Percentiles rank a stretch among this genome's conserved stretches.
Conservation (phyloP, 2,797 vertebrate species). For the Leuciscus waleckii region DNA sequence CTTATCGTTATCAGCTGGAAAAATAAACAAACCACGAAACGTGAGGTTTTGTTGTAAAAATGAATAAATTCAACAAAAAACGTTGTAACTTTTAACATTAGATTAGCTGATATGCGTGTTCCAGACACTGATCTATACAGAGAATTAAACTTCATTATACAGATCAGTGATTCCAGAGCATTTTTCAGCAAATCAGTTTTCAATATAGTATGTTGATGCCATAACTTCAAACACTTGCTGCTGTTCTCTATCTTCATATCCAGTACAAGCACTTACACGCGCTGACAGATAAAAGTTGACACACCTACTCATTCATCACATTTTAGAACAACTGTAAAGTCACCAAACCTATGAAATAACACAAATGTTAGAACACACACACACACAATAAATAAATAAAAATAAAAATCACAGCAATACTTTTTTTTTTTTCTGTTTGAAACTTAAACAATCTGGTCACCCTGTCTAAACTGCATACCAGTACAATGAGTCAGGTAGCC, state of each 20-base stretch:
- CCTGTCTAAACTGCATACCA: conserved; percentile 35
- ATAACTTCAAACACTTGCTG: conserved; percentile 15
- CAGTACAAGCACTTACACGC: neutral
- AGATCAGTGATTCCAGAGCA: neutral
- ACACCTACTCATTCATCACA: conserved; percentile 22
- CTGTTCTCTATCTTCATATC: neutral
- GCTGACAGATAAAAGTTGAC: conserved; percentile 12
- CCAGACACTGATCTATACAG: no score
- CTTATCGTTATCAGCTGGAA: neutral
- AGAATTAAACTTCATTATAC: no score
- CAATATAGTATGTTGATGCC: neutral
- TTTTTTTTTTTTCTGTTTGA: neutral
- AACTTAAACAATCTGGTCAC: conserved; percentile 20
- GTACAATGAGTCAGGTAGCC: conserved; percentile 38
- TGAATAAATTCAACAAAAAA: neutral
- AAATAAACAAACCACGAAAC: neutral
- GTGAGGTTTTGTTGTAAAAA: neutral
- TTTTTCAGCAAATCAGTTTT: neutral
- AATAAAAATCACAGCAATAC: neutral
- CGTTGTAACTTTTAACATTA: neutral
- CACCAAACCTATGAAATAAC: neutral
- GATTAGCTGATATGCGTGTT: neutral
- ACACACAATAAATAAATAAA: neutral
- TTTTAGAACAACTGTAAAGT: neutral
- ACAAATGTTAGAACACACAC: neutral